Percentiles rank a stretch among this genome's conserved stretches.
These are phyloP conservation scores for Mythimna ferrago DNA, from an alignment of 2,888 invertebrate genomes.

Conservation along the genomic window DNA sequence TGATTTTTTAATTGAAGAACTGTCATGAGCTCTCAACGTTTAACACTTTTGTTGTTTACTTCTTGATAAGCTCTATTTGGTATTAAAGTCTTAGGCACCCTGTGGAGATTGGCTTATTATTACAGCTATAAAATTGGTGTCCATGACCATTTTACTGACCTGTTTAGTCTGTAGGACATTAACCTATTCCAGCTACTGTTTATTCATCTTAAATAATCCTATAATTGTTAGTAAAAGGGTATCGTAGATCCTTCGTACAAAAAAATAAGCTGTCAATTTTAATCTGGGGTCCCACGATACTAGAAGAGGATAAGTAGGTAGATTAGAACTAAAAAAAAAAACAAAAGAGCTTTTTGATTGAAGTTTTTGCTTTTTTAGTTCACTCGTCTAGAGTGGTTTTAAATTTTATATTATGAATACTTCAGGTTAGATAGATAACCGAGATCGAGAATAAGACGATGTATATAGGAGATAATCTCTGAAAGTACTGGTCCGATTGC, in stretches of 20 bases:
- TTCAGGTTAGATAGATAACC: no score
- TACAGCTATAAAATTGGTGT: not conserved
- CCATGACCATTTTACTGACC: not conserved
- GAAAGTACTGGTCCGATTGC: no score
- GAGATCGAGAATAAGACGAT: no score
- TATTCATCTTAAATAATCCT: slow-evolving; percentile 49
- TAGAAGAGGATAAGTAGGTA: not conserved
- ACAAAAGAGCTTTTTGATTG: not conserved
- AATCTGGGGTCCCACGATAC: slow-evolving; percentile 21
- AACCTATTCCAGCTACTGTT: slow-evolving; percentile 26
- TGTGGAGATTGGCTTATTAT: slow-evolving; percentile 13
- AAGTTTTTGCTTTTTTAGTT: not conserved
- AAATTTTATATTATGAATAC: no score
- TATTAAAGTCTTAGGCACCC: not conserved
- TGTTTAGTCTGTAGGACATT: slow-evolving; percentile 5
- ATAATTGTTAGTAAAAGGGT: slow-evolving; percentile 31
- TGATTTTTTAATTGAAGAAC: slow-evolving; percentile 1
- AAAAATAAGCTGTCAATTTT: slow-evolving; percentile 30
- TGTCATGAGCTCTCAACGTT: not conserved
- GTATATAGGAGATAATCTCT: no score
- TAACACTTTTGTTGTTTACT: not conserved
- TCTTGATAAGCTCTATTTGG: not conserved
- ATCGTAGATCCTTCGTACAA: slow-evolving; percentile 2
- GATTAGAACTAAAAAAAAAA: not conserved
- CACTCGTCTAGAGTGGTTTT: not conserved